phyloP scores from a whole-genome alignment of 2,113 vertebrate species.

The Psilopogon haemacephalus region DNA sequence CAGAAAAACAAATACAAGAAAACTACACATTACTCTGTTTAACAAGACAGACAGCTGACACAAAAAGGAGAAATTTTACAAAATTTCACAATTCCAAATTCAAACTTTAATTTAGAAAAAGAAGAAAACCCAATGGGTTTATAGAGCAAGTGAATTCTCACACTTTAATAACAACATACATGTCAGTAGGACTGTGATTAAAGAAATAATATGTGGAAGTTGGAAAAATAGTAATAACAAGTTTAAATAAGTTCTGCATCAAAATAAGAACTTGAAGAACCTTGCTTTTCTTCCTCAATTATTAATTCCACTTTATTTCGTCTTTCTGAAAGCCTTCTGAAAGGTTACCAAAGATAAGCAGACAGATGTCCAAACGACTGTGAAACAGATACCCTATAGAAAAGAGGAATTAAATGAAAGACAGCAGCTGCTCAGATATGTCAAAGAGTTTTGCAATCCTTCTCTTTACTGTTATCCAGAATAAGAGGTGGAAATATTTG shows the following conservation, averaged over 20 bases:
- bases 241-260: background rate
- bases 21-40: background rate
- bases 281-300: background rate
- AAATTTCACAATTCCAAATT: background rate
- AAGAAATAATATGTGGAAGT: background rate
- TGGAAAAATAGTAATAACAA: background rate
- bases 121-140: background rate
- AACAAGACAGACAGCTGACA: background rate
- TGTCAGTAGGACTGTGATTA: background rate
- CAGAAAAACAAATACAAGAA: background rate
- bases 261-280: background rate
- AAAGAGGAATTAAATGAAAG: background rate
- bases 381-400: background rate
- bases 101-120: background rate
- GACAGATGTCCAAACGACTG: background rate
- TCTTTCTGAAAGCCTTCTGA: background rate
- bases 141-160: background rate
- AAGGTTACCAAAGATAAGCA: background rate
- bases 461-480: background rate
- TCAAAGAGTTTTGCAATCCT: background rate
- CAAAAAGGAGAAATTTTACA: background rate
- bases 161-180: accelerated
- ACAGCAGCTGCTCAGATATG: background rate
- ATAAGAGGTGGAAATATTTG: background rate
- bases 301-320: background rate